Evolutionary conservation across 2,113 vertebrate species (phyloP), one percentile per base, ranked within the genome.

Genomic region (Hemicordylus capensis): DNA sequence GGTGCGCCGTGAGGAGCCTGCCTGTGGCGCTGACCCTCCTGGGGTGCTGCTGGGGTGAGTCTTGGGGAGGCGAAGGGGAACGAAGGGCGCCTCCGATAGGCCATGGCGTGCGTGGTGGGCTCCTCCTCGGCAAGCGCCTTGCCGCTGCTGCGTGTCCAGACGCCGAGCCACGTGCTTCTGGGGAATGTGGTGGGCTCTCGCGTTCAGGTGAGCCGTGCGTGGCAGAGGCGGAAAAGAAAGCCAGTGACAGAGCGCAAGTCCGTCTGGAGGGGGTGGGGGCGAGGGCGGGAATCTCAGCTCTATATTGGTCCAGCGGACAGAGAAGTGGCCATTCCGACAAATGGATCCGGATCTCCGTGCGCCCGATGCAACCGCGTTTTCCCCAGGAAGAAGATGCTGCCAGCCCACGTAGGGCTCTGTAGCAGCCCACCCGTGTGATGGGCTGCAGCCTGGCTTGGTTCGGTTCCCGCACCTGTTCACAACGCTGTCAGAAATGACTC

Each of bases 1-100:
- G 72, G 39, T 3, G 0, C 1, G 51, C 2, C 22, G 24, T 12
- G 26, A 3, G 2, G 17, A n/a, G 22, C 48, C 20, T 8, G 19
- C 39, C 26, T 24, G 3, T 17, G 10, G 34, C 37, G 17, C 26
- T 14, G 4, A 4, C 42, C 42, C 70, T 39, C 31, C 64, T 12
- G 26, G 10, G 54, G 46, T 31, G 1, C 31, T 19, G n/a, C n/a
- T 9, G 59, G 59, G 7, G 2, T 4, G 37, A 28, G 37, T n/a
- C n/a, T 56, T 76, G 10, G 1, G 34, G 3, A 22, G 80, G 66
- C 19, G 19, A n/a, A n/a, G 80, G 39, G 9, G 7, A 26, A 24
- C 3, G 42, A 6, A 37, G 42, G 19, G 11, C 46, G 17, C 39
- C 7, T 51, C n/a, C 31, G 4, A 8, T 9, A 28, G 14, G 37